These are phyloP conservation scores for Craniophora ligustri DNA, from an alignment of 2,888 invertebrate genomes.

Conservation along the genomic window DNA sequence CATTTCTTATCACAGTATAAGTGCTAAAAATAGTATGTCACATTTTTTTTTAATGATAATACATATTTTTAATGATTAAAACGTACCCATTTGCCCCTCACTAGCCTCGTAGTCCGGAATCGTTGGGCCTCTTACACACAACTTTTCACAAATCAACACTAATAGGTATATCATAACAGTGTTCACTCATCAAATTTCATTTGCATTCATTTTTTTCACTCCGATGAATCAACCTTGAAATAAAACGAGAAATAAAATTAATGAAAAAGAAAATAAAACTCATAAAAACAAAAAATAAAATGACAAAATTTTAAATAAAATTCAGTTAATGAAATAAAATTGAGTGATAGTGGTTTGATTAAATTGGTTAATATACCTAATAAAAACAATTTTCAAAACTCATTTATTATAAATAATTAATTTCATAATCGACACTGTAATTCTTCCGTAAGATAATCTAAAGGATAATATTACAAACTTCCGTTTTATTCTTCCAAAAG, in stretches of 20 bases:
- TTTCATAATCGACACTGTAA: too few relatives aligned
- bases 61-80: constrained; percentile 9
- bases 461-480: not conserved
- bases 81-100: constrained; percentile 85
- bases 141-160: constrained; percentile 64
- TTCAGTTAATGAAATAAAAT: not conserved
- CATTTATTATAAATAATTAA: too few relatives aligned
- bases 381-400: too few relatives aligned
- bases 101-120: constrained; percentile 81
- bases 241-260: constrained; percentile 57
- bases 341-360: constrained; percentile 54
- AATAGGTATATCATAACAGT: constrained; percentile 53
- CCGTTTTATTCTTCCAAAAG: not conserved
- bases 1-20: too few relatives aligned
- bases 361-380: constrained; percentile 21
- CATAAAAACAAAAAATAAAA: too few relatives aligned
- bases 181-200: constrained; percentile 58
- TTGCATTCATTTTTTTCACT: constrained; percentile 63
- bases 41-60: too few relatives aligned
- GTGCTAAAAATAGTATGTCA: too few relatives aligned
- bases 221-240: constrained; percentile 63
- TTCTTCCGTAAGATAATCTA: too few relatives aligned
- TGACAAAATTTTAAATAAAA: too few relatives aligned
- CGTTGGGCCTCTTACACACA: constrained; percentile 65
- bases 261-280: constrained; percentile 8